These are phyloP conservation scores for Asobara japonica DNA, from an alignment of 1,140 invertebrate species.

Conservation along the genomic window DNA sequence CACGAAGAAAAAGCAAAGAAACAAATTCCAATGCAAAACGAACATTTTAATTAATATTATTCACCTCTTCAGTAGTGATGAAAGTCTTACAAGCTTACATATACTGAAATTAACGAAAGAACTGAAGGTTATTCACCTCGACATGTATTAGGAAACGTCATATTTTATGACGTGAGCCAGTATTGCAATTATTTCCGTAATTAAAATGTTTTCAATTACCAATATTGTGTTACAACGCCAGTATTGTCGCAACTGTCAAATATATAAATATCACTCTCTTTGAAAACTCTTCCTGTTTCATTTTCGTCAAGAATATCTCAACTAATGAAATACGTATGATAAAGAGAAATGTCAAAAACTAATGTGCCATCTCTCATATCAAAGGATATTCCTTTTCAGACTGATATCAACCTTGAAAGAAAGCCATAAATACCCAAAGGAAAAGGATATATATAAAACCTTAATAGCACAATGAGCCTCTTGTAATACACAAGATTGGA, in stretches of 20 bases:
- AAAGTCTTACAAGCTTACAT: constrained; percentile 43
- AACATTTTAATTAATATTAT: constrained; percentile 66
- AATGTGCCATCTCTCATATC: constrained; percentile 34
- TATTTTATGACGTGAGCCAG: background rate
- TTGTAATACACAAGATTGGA: constrained; percentile 42
- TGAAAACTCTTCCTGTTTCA: background rate
- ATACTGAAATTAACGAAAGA: background rate
- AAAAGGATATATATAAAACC: background rate
- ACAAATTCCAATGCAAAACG: constrained; percentile 52
- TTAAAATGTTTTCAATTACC: background rate
- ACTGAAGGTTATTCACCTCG: background rate
- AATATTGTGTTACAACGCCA: too few relatives aligned
- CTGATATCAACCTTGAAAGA: background rate
- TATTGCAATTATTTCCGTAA: background rate
- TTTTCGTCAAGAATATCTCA: constrained; percentile 50
- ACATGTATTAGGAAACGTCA: background rate
- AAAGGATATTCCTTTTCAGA: constrained; percentile 21
- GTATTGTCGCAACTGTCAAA: background rate
- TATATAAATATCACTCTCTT: background rate
- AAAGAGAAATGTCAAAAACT: constrained; percentile 54
- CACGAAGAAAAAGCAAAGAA: constrained; percentile 37
- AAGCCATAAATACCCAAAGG: background rate
- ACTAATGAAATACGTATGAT: constrained; percentile 60
- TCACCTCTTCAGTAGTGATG: constrained; percentile 61
- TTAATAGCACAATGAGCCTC: constrained; percentile 39